Evolutionary conservation across 2,888 invertebrate species (phyloP).

Genomic region (Acleris holmiana): DNA sequence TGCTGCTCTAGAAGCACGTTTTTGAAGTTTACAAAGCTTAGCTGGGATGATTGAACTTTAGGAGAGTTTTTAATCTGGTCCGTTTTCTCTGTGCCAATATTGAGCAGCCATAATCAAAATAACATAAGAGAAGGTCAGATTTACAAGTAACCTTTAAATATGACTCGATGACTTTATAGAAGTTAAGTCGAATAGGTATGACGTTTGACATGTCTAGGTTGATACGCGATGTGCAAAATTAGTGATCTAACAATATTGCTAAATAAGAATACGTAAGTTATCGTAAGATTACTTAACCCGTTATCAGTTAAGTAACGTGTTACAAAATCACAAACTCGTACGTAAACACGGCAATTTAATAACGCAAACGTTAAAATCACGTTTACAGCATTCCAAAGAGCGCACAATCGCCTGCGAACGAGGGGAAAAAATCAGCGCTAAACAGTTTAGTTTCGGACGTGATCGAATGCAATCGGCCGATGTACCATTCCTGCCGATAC

Average conservation of each 20-base stretch:
- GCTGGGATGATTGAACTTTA: neutral
- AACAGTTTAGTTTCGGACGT: slow-evolving; percentile 36
- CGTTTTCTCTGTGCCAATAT: neutral
- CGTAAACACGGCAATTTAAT: slow-evolving; percentile 21
- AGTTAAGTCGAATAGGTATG: too few relatives aligned
- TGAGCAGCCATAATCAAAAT: too few relatives aligned
- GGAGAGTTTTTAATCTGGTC: neutral
- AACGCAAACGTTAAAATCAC: slow-evolving; percentile 32
- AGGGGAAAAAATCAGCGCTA: slow-evolving; percentile 35
- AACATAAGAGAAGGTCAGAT: too few relatives aligned
- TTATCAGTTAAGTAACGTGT: slow-evolving; percentile 10
- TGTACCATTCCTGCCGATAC: slow-evolving; percentile 40
- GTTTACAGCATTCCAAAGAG: slow-evolving; percentile 22
- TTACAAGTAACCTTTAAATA: too few relatives aligned
- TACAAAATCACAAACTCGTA: slow-evolving; percentile 17
- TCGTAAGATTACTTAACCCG: slow-evolving; percentile 1
- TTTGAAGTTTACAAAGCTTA: slow-evolving; percentile 2
- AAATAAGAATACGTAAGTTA: too few relatives aligned
- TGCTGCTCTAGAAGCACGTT: slow-evolving; percentile 4
- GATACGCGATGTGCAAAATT: too few relatives aligned
- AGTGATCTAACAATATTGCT: too few relatives aligned
- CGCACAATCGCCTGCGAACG: slow-evolving; percentile 34
- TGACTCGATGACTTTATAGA: too few relatives aligned
- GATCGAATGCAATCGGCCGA: slow-evolving; percentile 40
- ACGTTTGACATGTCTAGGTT: too few relatives aligned